phyloP scores from a whole-genome alignment of 2,888 invertebrate species.

The Lithophane leautieri region DNA sequence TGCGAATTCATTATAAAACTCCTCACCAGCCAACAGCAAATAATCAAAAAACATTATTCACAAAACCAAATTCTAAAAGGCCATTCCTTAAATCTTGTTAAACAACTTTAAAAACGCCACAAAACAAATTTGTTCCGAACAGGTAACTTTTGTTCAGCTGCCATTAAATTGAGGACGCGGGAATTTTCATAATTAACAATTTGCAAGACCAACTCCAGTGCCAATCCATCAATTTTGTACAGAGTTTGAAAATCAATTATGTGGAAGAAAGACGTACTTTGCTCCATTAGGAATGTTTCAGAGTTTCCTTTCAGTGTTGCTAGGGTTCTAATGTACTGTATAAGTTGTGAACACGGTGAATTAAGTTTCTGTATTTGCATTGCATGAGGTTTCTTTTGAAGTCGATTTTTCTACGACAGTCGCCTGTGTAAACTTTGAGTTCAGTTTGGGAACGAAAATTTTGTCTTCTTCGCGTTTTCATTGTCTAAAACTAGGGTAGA shows the following conservation, averaged over 20 bases:
- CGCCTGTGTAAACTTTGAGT: constrained; percentile 27
- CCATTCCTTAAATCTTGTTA: constrained; percentile 57
- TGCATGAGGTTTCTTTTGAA: constrained; percentile 57
- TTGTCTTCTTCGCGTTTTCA: constrained; percentile 21
- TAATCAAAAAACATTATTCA: constrained; percentile 57
- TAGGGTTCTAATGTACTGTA: constrained; percentile 60
- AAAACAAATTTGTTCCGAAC: constrained; percentile 72
- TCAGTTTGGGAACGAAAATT: constrained; percentile 34
- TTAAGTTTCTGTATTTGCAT: constrained; percentile 63
- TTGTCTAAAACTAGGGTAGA: constrained; percentile 18
- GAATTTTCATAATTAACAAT: constrained; percentile 87
- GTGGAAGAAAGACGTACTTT: constrained; percentile 68
- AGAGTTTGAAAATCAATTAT: constrained; percentile 81
- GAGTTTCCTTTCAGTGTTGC: constrained; percentile 34
- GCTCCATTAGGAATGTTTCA: constrained; percentile 47
- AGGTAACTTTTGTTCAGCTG: constrained; percentile 70
- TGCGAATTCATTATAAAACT: constrained; percentile 43
- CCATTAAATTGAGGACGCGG: constrained; percentile 70
- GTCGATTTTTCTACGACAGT: constrained; percentile 38
- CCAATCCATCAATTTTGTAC: constrained; percentile 83
- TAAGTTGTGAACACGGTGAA: constrained; percentile 58
- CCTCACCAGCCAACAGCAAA: constrained; percentile 37
- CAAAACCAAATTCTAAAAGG: constrained; percentile 53
- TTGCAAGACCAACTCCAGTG: constrained; percentile 80
- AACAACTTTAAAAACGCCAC: constrained; percentile 71